Evolutionary conservation across 53 echinoderm and acorn worm species (phyloP).

Genomic region (Holothuria scabra): DNA sequence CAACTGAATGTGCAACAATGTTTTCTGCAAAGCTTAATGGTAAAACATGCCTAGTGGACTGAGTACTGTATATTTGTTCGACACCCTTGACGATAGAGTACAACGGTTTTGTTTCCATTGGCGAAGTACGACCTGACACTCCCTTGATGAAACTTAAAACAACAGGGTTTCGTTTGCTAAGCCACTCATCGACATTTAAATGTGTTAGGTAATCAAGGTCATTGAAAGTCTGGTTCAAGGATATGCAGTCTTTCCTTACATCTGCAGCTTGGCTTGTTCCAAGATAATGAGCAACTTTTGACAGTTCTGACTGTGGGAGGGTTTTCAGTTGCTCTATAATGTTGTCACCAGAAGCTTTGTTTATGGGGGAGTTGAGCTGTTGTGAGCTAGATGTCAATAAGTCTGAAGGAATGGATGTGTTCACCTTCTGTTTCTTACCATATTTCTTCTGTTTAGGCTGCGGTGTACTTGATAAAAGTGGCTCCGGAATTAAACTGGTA

Average conservation of each 20-base stretch:
- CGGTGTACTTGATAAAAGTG: too few species aligned
- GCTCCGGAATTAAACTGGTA: too few species aligned
- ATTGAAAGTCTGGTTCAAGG: neutral
- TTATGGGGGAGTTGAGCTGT: too few species aligned
- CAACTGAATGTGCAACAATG: neutral
- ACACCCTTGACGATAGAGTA: constrained; percentile 6
- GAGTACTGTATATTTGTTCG: constrained; percentile 9
- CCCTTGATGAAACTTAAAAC: constrained; percentile 2
- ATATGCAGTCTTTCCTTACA: neutral
- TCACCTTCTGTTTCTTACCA: too few species aligned
- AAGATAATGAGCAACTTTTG: constrained; percentile 5
- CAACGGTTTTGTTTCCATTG: neutral
- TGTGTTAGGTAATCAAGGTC: neutral
- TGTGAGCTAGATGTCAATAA: too few species aligned
- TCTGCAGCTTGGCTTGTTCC: neutral
- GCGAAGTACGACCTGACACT: neutral
- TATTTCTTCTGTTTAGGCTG: too few species aligned
- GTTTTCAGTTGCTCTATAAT: constrained; percentile 8
- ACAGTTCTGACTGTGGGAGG: neutral
- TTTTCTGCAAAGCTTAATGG: neutral
- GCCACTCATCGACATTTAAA: neutral
- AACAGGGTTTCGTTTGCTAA: neutral
- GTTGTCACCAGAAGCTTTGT: neutral
- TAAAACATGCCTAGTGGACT: neutral
- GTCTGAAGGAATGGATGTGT: too few species aligned